Base-by-base conservation (phyloP, 2,797 vertebrate species). In the Vespertilio murinus region DNA sequence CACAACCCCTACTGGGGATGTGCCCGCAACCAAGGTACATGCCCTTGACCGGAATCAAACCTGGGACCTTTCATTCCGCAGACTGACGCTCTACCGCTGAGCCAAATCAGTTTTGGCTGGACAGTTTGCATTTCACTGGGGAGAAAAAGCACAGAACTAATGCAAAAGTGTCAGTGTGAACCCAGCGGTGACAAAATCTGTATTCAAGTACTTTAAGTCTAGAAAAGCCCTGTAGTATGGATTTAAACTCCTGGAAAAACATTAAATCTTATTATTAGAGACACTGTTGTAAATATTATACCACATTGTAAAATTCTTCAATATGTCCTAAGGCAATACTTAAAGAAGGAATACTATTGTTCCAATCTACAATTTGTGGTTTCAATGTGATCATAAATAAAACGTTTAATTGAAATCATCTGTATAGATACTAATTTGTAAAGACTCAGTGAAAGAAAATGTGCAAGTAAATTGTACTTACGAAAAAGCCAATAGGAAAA, bases 381-480 rank as follows among this genome's bases (percentile, higher is more conserved):
- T 65, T 88, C 14, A 22, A 80, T 4, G 47, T 75, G 23, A 69
- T 56, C 45, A 59, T 67, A 73, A 88, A 35, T 42, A 64, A 90
- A 91, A 77, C 9, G 49, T 65, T 78, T 45, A 64, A 69, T 1
- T 85, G 73, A 95, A 93, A 80, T 71, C 56, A 64, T 77, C 17
- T 59, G 82, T 56, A 81, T 28, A 13, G 67, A 73, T 87, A 69
- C 45, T 87, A 65, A 23, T 80, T 75, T 71, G 79, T 67, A 91
- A 94, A 79, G 45, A 64, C 11, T 73, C 18, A 91, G 38, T 77
- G 45, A 85, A 93, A 80, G 30, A 45, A 92, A 90, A 83, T 54
- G 33, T 54, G n/a, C 14, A 88, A 94, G 49, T 64, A 94, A 92
- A 25, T 84, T 0, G 28, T 42, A 74, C 35, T 79, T 67, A 84